Base-by-base conservation (phyloP, 2,888 invertebrate genomes). In the Malthinus seriepunctatus region DNA sequence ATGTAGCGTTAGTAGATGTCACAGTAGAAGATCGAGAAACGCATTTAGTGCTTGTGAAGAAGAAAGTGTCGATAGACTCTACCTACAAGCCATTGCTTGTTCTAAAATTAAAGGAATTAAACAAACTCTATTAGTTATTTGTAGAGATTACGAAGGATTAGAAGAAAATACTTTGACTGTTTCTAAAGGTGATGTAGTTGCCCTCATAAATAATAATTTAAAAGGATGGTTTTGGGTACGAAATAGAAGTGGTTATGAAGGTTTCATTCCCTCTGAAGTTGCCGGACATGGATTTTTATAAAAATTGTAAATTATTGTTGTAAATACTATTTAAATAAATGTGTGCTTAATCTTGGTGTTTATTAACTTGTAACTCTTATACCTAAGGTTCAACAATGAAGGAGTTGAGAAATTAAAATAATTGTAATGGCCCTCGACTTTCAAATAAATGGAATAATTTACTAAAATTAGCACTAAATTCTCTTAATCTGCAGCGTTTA, bases 281-380 rank as follows among this genome's bases (percentile, higher is more conserved):
- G 90, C 90, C 44, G 91, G 90, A 3, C 87, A 91, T 76, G 90
- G 91, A 11, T 91, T 89, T 74, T 83, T 91, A 73, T 90, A 81
- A 78, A 66, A 53, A 14, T 15, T 15, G 11, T 42, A 11, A 42
- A 23, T 42, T 7, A 3, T 14, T 42, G 23, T 23, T 23, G 23
- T 23, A 23, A 23, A 23, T 23, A 23, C 3, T 23, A 23, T 23
- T 23, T 23, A 23, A 23, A 23, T 23, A 23, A 23, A 23, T 23
- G 23, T 23, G 23, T 23, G 23, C 5, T 23, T 23, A 23, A 23
- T 5, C 5, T 2, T 23, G 23, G 23, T 23, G 2, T 23, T 23
- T 23, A 23, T 23, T 5, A 23, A 23, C 23, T 23, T 23, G 2
- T 23, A 23, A 23, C 23, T 23, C 23, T 23, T 23, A 23, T 23